A percentile compares a stretch with the other conserved stretches of the same genome.
Conservation (phyloP, 2,888 invertebrate genomes). For the Ophonus ardosiacus region DNA sequence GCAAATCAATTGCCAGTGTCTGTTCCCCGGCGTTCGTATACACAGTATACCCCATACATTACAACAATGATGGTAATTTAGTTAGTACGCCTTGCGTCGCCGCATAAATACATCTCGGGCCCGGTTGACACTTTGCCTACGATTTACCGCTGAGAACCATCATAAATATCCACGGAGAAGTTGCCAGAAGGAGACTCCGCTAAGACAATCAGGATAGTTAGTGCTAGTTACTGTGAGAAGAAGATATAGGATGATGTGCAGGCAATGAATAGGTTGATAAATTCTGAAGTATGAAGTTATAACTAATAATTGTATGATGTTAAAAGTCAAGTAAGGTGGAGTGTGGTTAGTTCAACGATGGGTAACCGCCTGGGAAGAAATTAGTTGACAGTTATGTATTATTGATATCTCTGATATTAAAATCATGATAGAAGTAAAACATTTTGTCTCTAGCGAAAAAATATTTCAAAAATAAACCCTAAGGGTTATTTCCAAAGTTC, state of each 20-base stretch:
- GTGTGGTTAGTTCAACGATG: no score
- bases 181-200: neutral
- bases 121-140: constrained; percentile 50
- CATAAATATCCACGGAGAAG: constrained; percentile 40
- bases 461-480: no score
- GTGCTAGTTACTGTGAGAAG: neutral
- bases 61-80: constrained; percentile 54
- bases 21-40: neutral
- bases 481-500: no score
- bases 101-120: constrained; percentile 49
- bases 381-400: no score
- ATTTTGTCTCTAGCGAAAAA: no score
- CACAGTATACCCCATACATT: constrained; percentile 36
- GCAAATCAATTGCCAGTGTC: constrained; percentile 25
- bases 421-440: no score
- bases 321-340: no score
- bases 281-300: no score
- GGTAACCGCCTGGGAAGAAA: no score
- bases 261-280: neutral
- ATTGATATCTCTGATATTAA: no score
- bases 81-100: constrained; percentile 29
- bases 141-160: constrained; percentile 44
- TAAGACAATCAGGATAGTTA: neutral
- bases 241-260: neutral
- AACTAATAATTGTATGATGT: no score